Conservation (phyloP, 2,113 vertebrate genomes). For the Sphaerodactylus townsendi region DNA sequence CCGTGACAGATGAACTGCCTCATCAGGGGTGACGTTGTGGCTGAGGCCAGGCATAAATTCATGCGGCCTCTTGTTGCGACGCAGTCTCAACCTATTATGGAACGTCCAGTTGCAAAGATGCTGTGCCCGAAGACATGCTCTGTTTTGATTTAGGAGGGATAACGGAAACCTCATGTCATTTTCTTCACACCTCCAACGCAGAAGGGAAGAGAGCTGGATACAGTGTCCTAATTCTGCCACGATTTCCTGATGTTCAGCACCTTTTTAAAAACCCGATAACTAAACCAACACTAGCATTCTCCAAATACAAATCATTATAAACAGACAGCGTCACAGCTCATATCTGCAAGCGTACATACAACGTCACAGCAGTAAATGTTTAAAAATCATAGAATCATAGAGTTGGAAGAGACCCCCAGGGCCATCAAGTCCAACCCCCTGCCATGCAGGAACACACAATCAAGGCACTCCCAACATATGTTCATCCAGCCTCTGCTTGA, state of each 20-base stretch:
- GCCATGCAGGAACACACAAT: too few relatives aligned
- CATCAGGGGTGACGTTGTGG: constrained; percentile 29
- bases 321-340: background rate
- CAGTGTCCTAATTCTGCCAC: constrained; percentile 46
- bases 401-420: too few relatives aligned
- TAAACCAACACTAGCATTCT: background rate
- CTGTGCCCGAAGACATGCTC: background rate
- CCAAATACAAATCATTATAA: background rate
- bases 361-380: background rate
- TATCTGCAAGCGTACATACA: constrained; percentile 16
- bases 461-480: too few relatives aligned
- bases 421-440: too few relatives aligned
- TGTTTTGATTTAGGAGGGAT: background rate
- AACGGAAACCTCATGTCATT: fast-evolving
- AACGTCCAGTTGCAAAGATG: background rate
- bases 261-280: background rate
- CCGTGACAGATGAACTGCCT: constrained; percentile 26
- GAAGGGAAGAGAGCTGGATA: background rate
- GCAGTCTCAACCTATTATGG: fast-evolving
- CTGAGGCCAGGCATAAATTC: constrained; percentile 1
- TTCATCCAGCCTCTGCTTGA: too few relatives aligned
- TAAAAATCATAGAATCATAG: too few relatives aligned
- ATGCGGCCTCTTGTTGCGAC: background rate
- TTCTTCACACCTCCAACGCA: background rate
- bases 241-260: constrained; percentile 44